phyloP scores from a whole-genome alignment of 2,888 invertebrate species.

The Epiblema foenella region DNA sequence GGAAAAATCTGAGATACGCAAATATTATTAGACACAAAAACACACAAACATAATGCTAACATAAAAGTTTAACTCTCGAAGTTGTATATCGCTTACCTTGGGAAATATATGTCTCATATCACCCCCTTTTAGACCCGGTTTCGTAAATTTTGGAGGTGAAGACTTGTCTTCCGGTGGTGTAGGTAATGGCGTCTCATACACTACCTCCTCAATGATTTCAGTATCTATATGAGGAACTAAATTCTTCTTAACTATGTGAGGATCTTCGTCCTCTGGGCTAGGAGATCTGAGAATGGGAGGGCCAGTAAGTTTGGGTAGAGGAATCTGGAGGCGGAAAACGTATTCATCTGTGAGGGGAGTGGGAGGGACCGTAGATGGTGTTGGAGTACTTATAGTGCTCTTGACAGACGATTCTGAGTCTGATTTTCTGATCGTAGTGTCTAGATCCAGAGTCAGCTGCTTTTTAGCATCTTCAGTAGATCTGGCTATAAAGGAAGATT shows the following conservation, averaged over 20 bases:
- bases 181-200: constrained; percentile 71
- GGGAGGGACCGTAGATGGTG: constrained; percentile 66
- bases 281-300: constrained; percentile 59
- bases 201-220: constrained; percentile 60
- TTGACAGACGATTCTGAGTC: constrained; percentile 48
- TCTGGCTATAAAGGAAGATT: constrained; percentile 15
- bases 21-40: not conserved
- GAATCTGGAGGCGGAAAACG: constrained; percentile 68
- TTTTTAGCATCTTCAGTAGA: constrained; percentile 31
- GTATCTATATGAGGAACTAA: constrained; percentile 72
- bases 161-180: constrained; percentile 61
- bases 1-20: too few species aligned
- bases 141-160: constrained; percentile 61
- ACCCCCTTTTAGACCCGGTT: constrained; percentile 59
- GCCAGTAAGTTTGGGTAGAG: constrained; percentile 66
- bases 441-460: constrained; percentile 31
- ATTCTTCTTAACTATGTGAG: constrained; percentile 70
- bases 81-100: constrained; percentile 21
- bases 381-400: constrained; percentile 59
- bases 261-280: constrained; percentile 66
- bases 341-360: constrained; percentile 78
- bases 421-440: constrained; percentile 35
- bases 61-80: not conserved
- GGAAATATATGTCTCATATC: constrained; percentile 17
- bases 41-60: not conserved